phyloP scores from a whole-genome alignment of 2,797 vertebrate genomes.

The Clarias platycephalus region DNA sequence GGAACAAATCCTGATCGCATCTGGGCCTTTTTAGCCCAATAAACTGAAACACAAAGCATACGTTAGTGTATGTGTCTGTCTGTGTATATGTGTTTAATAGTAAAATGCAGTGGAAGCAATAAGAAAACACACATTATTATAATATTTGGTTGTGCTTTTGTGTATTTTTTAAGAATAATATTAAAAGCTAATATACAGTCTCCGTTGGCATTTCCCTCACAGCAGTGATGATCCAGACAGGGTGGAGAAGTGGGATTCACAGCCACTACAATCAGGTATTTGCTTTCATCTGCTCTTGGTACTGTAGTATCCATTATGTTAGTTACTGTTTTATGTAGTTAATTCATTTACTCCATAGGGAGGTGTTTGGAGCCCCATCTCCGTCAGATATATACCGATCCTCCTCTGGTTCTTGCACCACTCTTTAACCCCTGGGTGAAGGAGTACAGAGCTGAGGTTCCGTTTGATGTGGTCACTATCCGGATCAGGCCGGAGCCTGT shows the following conservation, averaged over 20 bases:
- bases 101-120: not conserved
- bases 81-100: constrained; percentile 26
- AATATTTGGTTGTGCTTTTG: constrained; percentile 4
- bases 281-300: not conserved
- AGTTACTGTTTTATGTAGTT: not conserved
- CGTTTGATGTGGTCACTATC: constrained; percentile 85
- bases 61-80: constrained; percentile 24
- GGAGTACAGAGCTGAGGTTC: constrained; percentile 86
- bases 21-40: constrained; percentile 10
- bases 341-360: constrained; percentile 62
- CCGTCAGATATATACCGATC: constrained; percentile 84
- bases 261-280: constrained; percentile 37
- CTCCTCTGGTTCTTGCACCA: constrained; percentile 82
- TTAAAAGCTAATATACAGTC: not conserved
- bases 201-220: constrained; percentile 7
- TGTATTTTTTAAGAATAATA: not conserved
- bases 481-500: constrained; percentile 80
- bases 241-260: not conserved
- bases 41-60: constrained; percentile 15
- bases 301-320: not conserved
- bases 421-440: constrained; percentile 83
- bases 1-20: constrained; percentile 18
- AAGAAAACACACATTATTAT: constrained; percentile 4
- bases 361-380: constrained; percentile 79
- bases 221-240: constrained; percentile 27